Conservation (phyloP, 2,113 vertebrate species). For the Sisor rabdophorus region DNA sequence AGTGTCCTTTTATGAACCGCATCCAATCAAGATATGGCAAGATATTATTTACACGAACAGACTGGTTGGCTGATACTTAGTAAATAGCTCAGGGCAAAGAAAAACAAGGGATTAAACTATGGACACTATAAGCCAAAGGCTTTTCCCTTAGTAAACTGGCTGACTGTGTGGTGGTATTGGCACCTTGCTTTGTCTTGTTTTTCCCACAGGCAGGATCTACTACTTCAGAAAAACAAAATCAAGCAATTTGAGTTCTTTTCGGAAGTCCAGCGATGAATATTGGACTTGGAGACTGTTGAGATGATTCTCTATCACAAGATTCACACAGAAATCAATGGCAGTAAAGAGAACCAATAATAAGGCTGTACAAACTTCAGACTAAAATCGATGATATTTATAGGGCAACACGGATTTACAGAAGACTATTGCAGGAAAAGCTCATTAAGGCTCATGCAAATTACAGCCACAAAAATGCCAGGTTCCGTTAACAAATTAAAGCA, state of each 20-base stretch:
- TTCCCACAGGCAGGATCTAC: not conserved
- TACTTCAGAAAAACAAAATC: not conserved
- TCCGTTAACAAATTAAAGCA: too few relatives aligned
- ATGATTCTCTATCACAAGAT: not conserved
- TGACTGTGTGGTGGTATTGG: constrained; percentile 9
- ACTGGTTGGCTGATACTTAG: constrained; percentile 28
- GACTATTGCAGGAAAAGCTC: too few relatives aligned
- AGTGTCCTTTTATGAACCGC: not conserved
- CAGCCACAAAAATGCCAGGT: too few relatives aligned
- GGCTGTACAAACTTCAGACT: not conserved
- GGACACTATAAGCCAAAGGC: constrained; percentile 30
- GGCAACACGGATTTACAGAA: not conserved
- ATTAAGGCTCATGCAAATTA: too few relatives aligned
- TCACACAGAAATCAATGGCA: not conserved
- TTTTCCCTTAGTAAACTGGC: not conserved
- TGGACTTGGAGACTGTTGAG: not conserved
- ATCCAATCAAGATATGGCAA: constrained; percentile 2
- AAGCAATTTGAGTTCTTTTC: not conserved
- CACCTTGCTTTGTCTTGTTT: constrained; percentile 17
- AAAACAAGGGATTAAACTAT: not conserved
- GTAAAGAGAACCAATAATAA: not conserved
- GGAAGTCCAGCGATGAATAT: not conserved
- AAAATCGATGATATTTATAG: not conserved
- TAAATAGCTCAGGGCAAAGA: constrained; percentile 25
- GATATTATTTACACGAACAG: not conserved